A percentile compares a stretch with the other conserved stretches of the same genome.
phyloP scores from a whole-genome alignment of 2,113 vertebrate species.

The Cygnus buccinator region DNA sequence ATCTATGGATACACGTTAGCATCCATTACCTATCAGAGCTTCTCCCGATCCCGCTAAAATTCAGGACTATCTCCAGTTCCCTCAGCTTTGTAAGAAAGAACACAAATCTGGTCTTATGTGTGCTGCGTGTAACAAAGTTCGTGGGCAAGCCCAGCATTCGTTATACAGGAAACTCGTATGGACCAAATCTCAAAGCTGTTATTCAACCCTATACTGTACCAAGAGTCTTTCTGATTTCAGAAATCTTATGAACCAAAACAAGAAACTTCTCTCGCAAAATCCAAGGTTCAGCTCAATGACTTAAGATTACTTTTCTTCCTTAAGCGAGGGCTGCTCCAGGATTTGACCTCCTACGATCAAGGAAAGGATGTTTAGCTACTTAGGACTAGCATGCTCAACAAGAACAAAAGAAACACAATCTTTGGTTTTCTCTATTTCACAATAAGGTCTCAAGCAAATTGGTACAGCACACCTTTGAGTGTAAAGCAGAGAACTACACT shows the following conservation, averaged over 20 bases:
- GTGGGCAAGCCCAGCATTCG: constrained; percentile 44
- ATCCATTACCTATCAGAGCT: constrained; percentile 4
- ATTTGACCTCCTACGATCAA: background rate
- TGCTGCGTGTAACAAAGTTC: background rate
- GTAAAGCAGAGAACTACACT: background rate
- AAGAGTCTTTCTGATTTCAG: constrained; percentile 30
- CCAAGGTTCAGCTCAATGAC: background rate
- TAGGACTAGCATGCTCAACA: background rate
- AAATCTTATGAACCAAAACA: constrained; percentile 16
- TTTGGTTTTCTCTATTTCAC: background rate
- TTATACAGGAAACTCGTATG: constrained; percentile 62
- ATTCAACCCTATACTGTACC: background rate
- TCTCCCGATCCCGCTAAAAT: constrained; percentile 17
- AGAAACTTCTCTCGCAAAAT: background rate
- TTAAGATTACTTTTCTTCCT: background rate
- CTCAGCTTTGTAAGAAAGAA: background rate
- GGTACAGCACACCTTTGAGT: background rate
- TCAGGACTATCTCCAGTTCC: background rate
- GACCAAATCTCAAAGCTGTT: constrained; percentile 50
- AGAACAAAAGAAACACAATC: background rate
- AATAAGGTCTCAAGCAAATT: background rate
- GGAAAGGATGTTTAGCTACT: background rate
- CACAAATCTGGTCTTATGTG: background rate
- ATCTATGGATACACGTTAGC: background rate
- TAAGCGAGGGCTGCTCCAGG: background rate